phyloP scores from a whole-genome alignment of 2,888 invertebrate species.

The Mechanitis messenoides region DNA sequence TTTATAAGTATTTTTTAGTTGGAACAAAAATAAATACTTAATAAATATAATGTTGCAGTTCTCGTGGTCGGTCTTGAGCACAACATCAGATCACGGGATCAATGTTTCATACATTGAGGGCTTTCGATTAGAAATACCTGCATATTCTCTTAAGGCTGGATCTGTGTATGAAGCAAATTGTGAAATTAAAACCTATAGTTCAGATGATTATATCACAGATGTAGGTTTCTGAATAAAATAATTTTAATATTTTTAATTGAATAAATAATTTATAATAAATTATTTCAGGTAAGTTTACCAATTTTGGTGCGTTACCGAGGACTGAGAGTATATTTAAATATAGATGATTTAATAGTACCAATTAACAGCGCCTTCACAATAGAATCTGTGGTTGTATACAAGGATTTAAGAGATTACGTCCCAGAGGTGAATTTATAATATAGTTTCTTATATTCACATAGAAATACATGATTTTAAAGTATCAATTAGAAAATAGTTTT shows the following conservation, averaged over 20 bases:
- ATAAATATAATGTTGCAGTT: slow-evolving; percentile 37
- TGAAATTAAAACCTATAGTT: slow-evolving; percentile 38
- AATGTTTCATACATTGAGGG: slow-evolving; percentile 38
- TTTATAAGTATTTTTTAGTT: too few relatives aligned
- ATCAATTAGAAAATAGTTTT: background rate
- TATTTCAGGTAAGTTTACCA: slow-evolving; percentile 41
- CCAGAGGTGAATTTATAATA: too few relatives aligned
- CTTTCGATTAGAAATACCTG: slow-evolving; percentile 40
- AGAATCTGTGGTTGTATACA: slow-evolving; percentile 36
- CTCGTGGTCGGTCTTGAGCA: slow-evolving; percentile 42
- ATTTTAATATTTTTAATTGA: too few relatives aligned
- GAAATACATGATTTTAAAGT: too few relatives aligned
- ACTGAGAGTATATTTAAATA: slow-evolving; percentile 39
- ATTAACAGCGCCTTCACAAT: slow-evolving; percentile 36
- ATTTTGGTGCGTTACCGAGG: slow-evolving; percentile 39
- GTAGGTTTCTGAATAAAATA: slow-evolving; percentile 30
- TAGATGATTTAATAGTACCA: slow-evolving; percentile 40
- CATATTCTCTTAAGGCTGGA: slow-evolving; percentile 39
- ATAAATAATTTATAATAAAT: too few relatives aligned
- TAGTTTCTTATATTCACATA: too few relatives aligned
- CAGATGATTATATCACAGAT: slow-evolving; percentile 42
- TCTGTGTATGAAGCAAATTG: slow-evolving; percentile 41
- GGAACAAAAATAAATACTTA: too few relatives aligned
- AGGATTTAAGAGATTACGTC: slow-evolving; percentile 34
- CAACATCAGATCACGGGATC: slow-evolving; percentile 28